Evolutionary conservation across 2,888 invertebrate genomes (phyloP).

Genomic region (Serripes groenlandicus): DNA sequence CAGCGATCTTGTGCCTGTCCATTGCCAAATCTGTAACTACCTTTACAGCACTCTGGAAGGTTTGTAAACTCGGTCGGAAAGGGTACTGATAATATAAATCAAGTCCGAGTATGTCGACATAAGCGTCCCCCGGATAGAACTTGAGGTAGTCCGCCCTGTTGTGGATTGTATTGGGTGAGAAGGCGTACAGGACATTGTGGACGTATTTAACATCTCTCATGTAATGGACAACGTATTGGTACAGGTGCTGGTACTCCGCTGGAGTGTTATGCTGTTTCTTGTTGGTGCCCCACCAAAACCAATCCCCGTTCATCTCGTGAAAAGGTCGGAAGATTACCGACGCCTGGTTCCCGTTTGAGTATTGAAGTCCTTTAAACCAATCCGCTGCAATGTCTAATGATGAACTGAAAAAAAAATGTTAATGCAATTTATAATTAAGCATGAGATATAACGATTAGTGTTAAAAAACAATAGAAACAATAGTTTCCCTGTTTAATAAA

Average conservation of each 20-base stretch:
- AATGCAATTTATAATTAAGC: too few relatives aligned
- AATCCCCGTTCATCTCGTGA: constrained; percentile 68
- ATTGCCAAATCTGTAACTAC: constrained; percentile 45
- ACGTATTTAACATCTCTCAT: constrained; percentile 52
- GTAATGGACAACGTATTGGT: constrained; percentile 49
- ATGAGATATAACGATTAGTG: too few relatives aligned
- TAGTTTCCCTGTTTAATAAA: too few relatives aligned
- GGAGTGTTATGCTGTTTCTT: constrained; percentile 43
- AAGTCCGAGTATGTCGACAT: constrained; percentile 58
- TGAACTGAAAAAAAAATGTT: background rate
- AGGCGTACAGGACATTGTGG: constrained; percentile 65
- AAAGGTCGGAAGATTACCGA: constrained; percentile 61
- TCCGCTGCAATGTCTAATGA: constrained; percentile 29
- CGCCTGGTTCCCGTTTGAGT: constrained; percentile 45
- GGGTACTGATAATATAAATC: constrained; percentile 57
- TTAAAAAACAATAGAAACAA: too few relatives aligned
- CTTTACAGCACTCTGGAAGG: constrained; percentile 27
- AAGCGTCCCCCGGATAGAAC: constrained; percentile 61
- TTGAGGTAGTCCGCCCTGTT: constrained; percentile 39
- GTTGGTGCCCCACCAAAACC: constrained; percentile 69
- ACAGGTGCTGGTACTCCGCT: constrained; percentile 53
- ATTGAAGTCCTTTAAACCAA: constrained; percentile 45
- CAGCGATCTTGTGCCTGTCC: constrained; percentile 54
- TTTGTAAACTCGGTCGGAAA: constrained; percentile 3
- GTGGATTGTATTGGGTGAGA: constrained; percentile 55